phyloP scores from a whole-genome alignment of 2,888 invertebrate species.

The Andrena marginata region DNA sequence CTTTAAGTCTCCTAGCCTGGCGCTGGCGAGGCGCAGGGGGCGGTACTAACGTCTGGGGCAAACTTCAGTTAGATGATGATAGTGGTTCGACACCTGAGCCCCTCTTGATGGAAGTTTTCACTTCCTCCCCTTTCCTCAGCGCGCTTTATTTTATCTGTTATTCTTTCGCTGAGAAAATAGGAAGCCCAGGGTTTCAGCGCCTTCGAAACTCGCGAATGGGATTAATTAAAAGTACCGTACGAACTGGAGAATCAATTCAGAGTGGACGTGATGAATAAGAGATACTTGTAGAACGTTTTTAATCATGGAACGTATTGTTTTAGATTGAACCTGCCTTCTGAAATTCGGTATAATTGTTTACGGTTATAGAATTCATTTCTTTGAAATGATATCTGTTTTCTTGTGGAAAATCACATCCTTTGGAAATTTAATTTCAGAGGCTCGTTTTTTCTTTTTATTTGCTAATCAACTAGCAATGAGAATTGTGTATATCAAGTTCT shows the following conservation, averaged over 20 bases:
- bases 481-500: too few species aligned
- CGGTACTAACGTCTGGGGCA: slow-evolving; percentile 15
- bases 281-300: too few species aligned
- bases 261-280: too few species aligned
- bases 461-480: too few species aligned
- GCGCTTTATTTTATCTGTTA: not conserved
- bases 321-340: too few species aligned
- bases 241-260: not conserved
- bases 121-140: not conserved
- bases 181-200: not conserved
- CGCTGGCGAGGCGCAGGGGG: not conserved
- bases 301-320: too few species aligned
- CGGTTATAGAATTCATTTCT: too few species aligned
- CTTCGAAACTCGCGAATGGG: not conserved
- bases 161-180: not conserved
- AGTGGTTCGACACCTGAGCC: slow-evolving; percentile 67
- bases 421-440: too few species aligned
- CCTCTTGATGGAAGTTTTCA: slow-evolving; percentile 31
- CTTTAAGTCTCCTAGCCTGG: slow-evolving; percentile 29
- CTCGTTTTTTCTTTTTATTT: too few species aligned
- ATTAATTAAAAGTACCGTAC: not conserved
- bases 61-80: slow-evolving; percentile 66
- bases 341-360: too few species aligned
- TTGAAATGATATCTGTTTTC: too few species aligned
- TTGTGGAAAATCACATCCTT: too few species aligned